Conservation (phyloP, 2,888 invertebrate genomes). For the Cosmia pyralina region DNA sequence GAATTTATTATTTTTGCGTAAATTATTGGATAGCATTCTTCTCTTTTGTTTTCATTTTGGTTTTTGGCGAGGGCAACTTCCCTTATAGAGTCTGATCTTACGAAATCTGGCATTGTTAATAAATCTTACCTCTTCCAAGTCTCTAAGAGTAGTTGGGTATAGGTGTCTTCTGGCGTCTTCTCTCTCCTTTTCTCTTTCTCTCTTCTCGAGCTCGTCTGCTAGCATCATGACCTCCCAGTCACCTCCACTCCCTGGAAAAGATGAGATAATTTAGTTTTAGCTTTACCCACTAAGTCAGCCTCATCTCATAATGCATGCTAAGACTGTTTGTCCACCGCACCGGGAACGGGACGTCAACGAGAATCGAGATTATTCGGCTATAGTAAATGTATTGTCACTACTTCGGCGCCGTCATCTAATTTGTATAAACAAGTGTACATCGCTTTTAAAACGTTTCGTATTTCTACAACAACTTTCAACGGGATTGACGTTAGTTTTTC, state of each 20-base stretch:
- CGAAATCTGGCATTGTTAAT: not conserved
- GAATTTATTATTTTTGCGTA: not conserved
- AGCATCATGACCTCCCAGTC: slow-evolving; percentile 95
- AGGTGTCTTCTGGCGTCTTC: slow-evolving; percentile 81
- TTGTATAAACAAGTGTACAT: too few species aligned
- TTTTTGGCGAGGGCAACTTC: not conserved
- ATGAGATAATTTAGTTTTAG: not conserved
- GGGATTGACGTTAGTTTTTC: not conserved
- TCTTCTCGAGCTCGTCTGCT: slow-evolving; percentile 92
- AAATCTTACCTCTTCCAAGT: slow-evolving; percentile 83
- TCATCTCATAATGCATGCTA: not conserved
- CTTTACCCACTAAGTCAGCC: not conserved
- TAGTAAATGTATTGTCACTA: too few species aligned
- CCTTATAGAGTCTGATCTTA: not conserved
- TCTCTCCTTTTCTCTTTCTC: slow-evolving; percentile 85
- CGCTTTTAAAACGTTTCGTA: not conserved
- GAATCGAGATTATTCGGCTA: too few species aligned
- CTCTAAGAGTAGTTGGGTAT: slow-evolving; percentile 82
- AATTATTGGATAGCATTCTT: not conserved
- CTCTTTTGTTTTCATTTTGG: not conserved
- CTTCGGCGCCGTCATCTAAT: too few species aligned
- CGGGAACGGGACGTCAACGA: too few species aligned
- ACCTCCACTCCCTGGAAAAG: slow-evolving; percentile 83
- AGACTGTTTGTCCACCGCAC: not conserved
- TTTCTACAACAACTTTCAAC: not conserved